Evolutionary conservation across 2,888 invertebrate genomes (phyloP).

Genomic region (Tetragonisca angustula): DNA sequence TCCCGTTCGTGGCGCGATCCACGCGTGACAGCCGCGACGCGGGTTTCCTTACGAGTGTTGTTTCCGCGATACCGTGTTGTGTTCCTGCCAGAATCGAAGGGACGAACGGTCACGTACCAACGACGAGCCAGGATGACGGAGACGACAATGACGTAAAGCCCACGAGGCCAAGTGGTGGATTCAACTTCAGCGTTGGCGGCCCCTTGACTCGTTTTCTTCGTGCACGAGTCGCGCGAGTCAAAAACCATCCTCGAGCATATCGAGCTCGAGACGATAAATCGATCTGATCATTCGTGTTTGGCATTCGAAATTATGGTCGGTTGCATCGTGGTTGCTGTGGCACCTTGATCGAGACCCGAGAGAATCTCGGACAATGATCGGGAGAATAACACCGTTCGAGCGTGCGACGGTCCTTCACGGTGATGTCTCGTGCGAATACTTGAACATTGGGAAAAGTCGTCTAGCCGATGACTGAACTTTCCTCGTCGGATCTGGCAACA

Average conservation of each 20-base stretch:
- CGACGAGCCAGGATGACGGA: conserved; percentile 50
- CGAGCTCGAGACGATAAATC: background rate
- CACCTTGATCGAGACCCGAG: conserved; percentile 4
- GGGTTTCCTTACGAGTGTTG: conserved; percentile 13
- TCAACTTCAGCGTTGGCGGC: conserved; percentile 6
- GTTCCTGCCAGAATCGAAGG: conserved; percentile 35
- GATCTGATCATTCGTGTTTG: background rate
- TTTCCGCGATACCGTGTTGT: conserved; percentile 28
- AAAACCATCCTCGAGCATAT: background rate
- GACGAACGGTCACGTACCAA: conserved; percentile 43
- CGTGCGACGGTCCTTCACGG: conserved; percentile 20
- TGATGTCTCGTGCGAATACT: conserved; percentile 19
- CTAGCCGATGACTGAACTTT: conserved; percentile 40
- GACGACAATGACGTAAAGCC: conserved; percentile 64
- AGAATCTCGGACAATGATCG: conserved; percentile 33
- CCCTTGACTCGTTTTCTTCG: background rate
- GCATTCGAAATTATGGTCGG: background rate
- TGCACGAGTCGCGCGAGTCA: background rate
- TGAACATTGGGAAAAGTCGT: conserved; percentile 10
- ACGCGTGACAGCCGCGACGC: conserved; percentile 22
- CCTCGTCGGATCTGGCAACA: background rate
- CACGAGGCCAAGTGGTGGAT: conserved; percentile 57
- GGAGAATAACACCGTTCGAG: background rate
- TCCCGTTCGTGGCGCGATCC: conserved; percentile 15
- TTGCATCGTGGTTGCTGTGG: background rate